Conservation (phyloP, 1,140 invertebrate species). For the Antheraea pernyi region DNA sequence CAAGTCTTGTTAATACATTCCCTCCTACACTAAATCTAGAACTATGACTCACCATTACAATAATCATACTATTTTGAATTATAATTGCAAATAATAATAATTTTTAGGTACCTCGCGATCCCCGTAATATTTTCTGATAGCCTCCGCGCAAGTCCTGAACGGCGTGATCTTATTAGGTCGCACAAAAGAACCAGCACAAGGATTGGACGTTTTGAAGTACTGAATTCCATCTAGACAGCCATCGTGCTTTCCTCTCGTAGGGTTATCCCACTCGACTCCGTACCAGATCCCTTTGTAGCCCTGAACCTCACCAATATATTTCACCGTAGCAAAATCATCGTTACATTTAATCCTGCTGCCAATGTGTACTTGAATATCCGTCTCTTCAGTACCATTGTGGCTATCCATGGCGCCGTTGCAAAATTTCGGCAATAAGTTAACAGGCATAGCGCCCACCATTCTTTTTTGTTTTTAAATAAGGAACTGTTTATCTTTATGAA, state of each 20-base stretch:
- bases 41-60: background rate
- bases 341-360: slow-evolving; percentile 69
- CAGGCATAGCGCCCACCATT: slow-evolving; percentile 78
- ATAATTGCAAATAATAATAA: background rate
- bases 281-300: slow-evolving; percentile 86
- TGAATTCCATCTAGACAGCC: slow-evolving; percentile 88
- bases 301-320: slow-evolving; percentile 76
- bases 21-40: background rate
- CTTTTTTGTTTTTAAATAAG: slow-evolving; percentile 70
- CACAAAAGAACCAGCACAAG: slow-evolving; percentile 91
- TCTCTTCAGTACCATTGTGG: slow-evolving; percentile 58
- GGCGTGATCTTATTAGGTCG: slow-evolving; percentile 88
- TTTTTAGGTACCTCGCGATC: slow-evolving; percentile 73
- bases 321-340: slow-evolving; percentile 69
- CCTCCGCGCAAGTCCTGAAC: slow-evolving; percentile 84
- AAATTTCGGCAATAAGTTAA: slow-evolving; percentile 75
- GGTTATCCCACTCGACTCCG: slow-evolving; percentile 96
- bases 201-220: slow-evolving; percentile 89
- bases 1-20: background rate
- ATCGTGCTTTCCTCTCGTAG: slow-evolving; percentile 92
- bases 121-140: slow-evolving; percentile 88
- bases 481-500: slow-evolving; percentile 71
- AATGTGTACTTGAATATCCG: slow-evolving; percentile 62
- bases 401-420: slow-evolving; percentile 73
- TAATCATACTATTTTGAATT: background rate